These are phyloP conservation scores for Typhlomys cinereus DNA, from an alignment of 2,113 vertebrate species.

Conservation along the genomic window DNA sequence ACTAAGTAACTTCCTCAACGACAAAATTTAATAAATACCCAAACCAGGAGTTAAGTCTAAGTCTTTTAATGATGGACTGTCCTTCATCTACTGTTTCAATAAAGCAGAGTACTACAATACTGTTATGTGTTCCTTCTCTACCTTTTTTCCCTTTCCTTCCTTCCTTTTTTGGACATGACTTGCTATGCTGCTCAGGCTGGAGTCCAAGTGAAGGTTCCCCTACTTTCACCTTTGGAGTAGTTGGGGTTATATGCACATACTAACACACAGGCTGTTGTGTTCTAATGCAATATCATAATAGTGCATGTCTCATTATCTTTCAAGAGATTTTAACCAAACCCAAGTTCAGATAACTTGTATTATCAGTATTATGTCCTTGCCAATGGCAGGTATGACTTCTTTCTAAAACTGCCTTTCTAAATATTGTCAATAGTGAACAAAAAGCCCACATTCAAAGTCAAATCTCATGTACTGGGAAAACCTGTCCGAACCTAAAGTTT, in stretches of 20 bases:
- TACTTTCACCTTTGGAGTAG: not conserved
- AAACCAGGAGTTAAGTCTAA: not conserved
- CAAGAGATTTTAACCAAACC: not conserved
- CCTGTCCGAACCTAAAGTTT: not conserved
- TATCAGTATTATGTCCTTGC: not conserved
- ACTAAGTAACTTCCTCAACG: slow-evolving; percentile 12
- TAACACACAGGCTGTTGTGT: not conserved
- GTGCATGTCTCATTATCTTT: not conserved
- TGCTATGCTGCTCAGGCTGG: not conserved
- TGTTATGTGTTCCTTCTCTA: not conserved
- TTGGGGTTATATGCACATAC: not conserved
- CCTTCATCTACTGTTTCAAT: not conserved
- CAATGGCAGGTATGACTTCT: not conserved
- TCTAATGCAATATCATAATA: not conserved
- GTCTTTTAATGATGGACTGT: not conserved
- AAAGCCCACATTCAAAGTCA: not conserved
- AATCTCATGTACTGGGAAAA: not conserved
- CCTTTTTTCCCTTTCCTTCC: too few species aligned
- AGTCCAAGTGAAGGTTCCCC: not conserved
- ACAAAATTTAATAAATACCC: not conserved
- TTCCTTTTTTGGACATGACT: not conserved
- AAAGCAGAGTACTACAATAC: not conserved
- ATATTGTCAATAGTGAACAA: not conserved
- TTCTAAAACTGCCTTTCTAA: not conserved
- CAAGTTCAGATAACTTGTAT: not conserved